Percentiles rank a stretch among this genome's conserved stretches.
Conservation (phyloP, 92 coral and sea anemone species). For the Hydrozoanthus gracilis region DNA sequence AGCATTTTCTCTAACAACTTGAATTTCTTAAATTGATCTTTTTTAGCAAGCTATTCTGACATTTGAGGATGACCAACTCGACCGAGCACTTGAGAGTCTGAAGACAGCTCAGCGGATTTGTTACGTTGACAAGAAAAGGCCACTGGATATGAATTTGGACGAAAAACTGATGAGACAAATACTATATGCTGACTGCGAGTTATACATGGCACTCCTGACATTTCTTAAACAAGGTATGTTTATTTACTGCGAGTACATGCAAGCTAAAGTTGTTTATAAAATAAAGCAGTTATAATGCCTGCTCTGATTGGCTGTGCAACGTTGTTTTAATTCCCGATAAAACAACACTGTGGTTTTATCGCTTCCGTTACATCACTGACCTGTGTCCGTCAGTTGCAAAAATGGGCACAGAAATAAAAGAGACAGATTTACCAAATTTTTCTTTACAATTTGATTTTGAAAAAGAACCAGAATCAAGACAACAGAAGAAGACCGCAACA, state of each 20-base stretch:
- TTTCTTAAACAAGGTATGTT: slow-evolving; percentile 92
- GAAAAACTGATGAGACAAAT: slow-evolving; percentile 90
- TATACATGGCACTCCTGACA: slow-evolving; percentile 92
- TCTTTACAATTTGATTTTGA: too few species aligned
- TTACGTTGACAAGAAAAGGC: slow-evolving; percentile 74
- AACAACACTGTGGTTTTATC: too few species aligned
- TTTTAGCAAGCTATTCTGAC: slow-evolving; percentile 90
- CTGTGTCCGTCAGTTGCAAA: too few species aligned
- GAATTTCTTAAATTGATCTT: neutral
- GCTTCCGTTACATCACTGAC: too few species aligned
- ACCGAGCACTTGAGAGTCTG: slow-evolving; percentile 86
- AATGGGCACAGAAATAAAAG: too few species aligned
- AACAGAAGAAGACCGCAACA: too few species aligned
- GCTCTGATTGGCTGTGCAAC: too few species aligned
- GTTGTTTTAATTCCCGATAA: too few species aligned
- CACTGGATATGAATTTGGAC: slow-evolving; percentile 68
- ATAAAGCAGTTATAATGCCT: too few species aligned
- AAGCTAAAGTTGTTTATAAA: neutral
- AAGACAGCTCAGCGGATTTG: slow-evolving; percentile 87
- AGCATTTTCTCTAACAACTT: too few species aligned
- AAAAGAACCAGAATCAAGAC: too few species aligned
- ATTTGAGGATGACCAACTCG: slow-evolving; percentile 91
- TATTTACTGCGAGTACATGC: neutral
- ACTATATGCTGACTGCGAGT: slow-evolving; percentile 92
- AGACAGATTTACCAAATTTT: too few species aligned